Evolutionary conservation across 2,113 vertebrate genomes (phyloP).

Genomic region (Butorides virescens): DNA sequence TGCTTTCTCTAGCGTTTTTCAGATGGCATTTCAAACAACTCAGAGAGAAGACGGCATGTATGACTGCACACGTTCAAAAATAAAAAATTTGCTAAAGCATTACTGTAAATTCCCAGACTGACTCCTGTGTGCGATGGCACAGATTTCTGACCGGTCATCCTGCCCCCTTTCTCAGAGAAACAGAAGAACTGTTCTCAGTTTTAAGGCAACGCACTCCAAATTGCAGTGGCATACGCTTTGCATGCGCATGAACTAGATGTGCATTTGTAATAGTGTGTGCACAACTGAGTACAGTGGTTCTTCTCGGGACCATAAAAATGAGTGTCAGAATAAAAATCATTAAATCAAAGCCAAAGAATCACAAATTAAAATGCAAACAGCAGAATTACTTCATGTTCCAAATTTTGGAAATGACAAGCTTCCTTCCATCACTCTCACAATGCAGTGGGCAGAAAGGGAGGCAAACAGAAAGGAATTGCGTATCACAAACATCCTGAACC

Average conservation of each 20-base stretch:
- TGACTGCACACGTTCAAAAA: not conserved
- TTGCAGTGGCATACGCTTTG: rapidly evolving
- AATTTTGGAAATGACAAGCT: not conserved
- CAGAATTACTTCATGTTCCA: not conserved
- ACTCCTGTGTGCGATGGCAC: not conserved
- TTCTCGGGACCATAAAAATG: not conserved
- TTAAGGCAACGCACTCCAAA: not conserved
- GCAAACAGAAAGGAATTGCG: not conserved
- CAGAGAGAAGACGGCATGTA: not conserved
- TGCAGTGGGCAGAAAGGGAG: not conserved
- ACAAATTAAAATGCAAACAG: not conserved
- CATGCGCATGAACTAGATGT: not conserved
- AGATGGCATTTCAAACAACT: not conserved
- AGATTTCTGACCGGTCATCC: not conserved
- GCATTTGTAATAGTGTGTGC: not conserved
- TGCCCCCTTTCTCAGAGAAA: not conserved
- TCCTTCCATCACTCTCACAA: not conserved
- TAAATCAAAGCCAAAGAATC: not conserved
- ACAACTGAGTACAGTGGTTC: not conserved
- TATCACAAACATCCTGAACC: not conserved
- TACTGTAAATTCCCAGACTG: not conserved
- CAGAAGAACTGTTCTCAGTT: not conserved
- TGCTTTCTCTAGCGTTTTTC: not conserved
- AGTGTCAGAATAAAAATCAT: not conserved
- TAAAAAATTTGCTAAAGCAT: not conserved